Percentiles rank a stretch among this genome's conserved stretches.
These are phyloP conservation scores for Priocnemis perturbator DNA, from an alignment of 2,888 invertebrate species.

Conservation along the genomic window DNA sequence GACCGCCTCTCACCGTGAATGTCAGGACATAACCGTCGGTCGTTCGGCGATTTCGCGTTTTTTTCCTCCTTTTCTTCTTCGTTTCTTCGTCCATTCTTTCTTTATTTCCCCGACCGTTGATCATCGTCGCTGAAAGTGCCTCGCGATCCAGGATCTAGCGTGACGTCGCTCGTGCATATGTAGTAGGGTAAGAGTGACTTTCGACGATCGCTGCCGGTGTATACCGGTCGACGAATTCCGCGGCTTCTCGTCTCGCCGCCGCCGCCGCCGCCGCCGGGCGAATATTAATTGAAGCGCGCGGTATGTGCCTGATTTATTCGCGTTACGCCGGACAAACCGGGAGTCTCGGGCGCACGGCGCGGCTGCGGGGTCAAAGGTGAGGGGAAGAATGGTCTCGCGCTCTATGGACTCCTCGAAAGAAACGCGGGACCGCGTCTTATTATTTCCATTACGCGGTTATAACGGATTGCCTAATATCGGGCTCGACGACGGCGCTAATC, in stretches of 20 bases:
- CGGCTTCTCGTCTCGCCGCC: too few relatives aligned
- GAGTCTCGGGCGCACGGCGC: too few relatives aligned
- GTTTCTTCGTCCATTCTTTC: conserved; percentile 6
- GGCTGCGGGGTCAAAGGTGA: too few relatives aligned
- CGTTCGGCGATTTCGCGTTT: neutral
- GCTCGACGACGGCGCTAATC: too few relatives aligned
- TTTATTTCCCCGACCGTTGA: conserved; percentile 2
- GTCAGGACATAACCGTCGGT: conserved; percentile 6
- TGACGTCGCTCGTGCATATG: conserved; percentile 1
- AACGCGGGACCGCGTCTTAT: too few relatives aligned
- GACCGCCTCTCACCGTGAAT: neutral
- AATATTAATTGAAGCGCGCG: neutral
- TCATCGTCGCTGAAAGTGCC: conserved; percentile 3
- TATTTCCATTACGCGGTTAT: too few relatives aligned
- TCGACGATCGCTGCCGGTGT: neutral
- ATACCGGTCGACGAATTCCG: too few relatives aligned
- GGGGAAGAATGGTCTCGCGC: too few relatives aligned
- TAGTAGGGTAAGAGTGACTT: conserved; percentile 4
- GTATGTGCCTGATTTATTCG: neutral
- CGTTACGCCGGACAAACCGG: neutral
- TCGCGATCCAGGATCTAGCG: conserved; percentile 5
- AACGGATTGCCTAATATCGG: too few relatives aligned
- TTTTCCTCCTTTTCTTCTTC: too few relatives aligned
- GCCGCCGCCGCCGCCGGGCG: too few relatives aligned
- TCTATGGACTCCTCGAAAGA: too few relatives aligned